Conservation (phyloP, 2,888 invertebrate genomes). For the Torymus auratus region DNA sequence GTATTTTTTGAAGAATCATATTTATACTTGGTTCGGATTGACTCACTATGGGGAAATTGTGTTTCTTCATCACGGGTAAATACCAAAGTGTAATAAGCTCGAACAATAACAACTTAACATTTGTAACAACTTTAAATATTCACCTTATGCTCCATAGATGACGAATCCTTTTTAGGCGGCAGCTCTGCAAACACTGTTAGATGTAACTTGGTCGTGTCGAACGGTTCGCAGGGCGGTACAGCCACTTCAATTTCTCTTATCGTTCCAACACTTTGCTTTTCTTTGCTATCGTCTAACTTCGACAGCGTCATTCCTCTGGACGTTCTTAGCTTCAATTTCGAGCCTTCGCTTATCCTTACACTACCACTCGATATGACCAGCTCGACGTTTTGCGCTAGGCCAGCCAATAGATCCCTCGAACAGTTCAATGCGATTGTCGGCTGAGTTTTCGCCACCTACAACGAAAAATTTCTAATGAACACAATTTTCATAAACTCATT, state of each 20-base stretch:
- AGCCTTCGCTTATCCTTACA: constrained; percentile 83
- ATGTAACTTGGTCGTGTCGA: constrained; percentile 81
- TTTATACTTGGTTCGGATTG: too few relatives aligned
- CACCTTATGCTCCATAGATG: constrained; percentile 85
- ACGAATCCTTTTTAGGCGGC: constrained; percentile 84
- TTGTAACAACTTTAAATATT: constrained; percentile 42
- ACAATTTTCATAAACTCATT: background rate
- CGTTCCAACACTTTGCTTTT: constrained; percentile 60
- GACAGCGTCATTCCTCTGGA: constrained; percentile 84
- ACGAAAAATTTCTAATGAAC: background rate
- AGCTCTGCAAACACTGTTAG: constrained; percentile 85
- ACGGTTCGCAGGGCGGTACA: constrained; percentile 79
- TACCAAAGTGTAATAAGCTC: too few relatives aligned
- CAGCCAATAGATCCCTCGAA: constrained; percentile 86
- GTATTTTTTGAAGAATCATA: too few relatives aligned
- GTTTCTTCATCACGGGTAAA: too few relatives aligned
- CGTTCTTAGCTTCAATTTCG: constrained; percentile 81
- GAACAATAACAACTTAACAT: too few relatives aligned
- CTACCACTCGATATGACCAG: constrained; percentile 88
- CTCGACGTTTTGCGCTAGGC: constrained; percentile 87
- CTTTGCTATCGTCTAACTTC: constrained; percentile 72
- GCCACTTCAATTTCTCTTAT: constrained; percentile 69
- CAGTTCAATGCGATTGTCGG: constrained; percentile 79
- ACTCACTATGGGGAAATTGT: background rate
- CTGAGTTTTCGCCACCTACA: constrained; percentile 79